A percentile compares a stretch with the other conserved stretches of the same genome.
These are phyloP conservation scores for Myopa testacea DNA, from an alignment of 2,888 invertebrate genomes.

Conservation along the genomic window DNA sequence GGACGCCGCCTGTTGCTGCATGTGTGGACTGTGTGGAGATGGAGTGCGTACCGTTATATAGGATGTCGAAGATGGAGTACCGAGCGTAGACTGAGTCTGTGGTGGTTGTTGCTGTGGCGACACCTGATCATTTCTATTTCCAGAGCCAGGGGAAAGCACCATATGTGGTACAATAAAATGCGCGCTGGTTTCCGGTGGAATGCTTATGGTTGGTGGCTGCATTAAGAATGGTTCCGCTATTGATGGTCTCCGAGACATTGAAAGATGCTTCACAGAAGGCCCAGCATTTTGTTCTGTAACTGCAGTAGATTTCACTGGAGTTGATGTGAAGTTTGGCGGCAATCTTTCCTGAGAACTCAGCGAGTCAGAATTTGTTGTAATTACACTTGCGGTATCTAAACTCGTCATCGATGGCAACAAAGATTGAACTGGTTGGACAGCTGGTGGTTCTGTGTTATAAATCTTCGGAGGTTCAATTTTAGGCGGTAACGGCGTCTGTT, in stretches of 20 bases:
- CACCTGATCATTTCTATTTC: constrained; percentile 4
- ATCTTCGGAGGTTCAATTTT: constrained; percentile 66
- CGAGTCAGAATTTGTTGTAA: constrained; percentile 40
- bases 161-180: constrained; percentile 64
- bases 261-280: constrained; percentile 37
- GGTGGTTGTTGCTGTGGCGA: constrained; percentile 42
- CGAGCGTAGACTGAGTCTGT: constrained; percentile 48
- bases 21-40: constrained; percentile 65
- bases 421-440: constrained; percentile 63
- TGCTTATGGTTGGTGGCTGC: constrained; percentile 76
- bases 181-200: constrained; percentile 71
- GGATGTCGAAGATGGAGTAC: constrained; percentile 53
- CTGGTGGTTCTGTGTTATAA: constrained; percentile 60
- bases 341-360: constrained; percentile 33
- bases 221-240: constrained; percentile 68
- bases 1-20: constrained; percentile 49
- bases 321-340: constrained; percentile 50
- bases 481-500: constrained; percentile 58
- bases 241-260: not conserved
- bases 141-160: constrained; percentile 64
- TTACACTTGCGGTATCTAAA: constrained; percentile 55
- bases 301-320: constrained; percentile 47
- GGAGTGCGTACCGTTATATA: constrained; percentile 53
- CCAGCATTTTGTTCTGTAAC: constrained; percentile 39
- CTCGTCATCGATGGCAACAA: constrained; percentile 53